Evolutionary conservation across 2,113 vertebrate species (phyloP).

Genomic region (Dasypus novemcinctus): DNA sequence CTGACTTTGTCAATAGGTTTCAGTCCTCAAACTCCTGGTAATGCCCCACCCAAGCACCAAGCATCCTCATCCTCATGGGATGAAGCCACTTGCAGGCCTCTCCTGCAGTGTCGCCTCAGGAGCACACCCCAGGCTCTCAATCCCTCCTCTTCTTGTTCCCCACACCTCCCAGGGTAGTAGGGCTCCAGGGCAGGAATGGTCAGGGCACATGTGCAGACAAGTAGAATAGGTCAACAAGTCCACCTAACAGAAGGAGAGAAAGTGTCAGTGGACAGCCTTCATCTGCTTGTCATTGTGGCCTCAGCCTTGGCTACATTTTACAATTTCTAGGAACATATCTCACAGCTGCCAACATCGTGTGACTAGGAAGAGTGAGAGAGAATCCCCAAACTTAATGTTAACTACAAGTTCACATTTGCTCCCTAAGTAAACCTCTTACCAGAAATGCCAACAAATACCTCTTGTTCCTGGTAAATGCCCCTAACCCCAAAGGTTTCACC

Average conservation of each 20-base stretch:
- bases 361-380: not conserved
- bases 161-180: not conserved
- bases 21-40: not conserved
- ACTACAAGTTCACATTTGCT: not conserved
- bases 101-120: fast-evolving
- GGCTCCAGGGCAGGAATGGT: not conserved
- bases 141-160: not conserved
- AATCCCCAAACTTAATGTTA: not conserved
- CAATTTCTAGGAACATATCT: not conserved
- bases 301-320: too few species aligned
- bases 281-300: not conserved
- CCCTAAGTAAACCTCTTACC: not conserved
- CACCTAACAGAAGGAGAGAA: not conserved
- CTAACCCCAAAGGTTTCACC: not conserved
- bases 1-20: not conserved
- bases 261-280: too few species aligned
- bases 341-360: not conserved
- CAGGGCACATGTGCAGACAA: not conserved
- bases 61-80: not conserved
- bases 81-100: not conserved
- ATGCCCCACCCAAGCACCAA: not conserved
- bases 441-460: not conserved
- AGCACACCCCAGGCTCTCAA: not conserved
- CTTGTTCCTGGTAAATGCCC: not conserved
- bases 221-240: not conserved